Base-by-base conservation (phyloP, 2,113 vertebrate genomes). In the Haemorhous mexicanus region DNA sequence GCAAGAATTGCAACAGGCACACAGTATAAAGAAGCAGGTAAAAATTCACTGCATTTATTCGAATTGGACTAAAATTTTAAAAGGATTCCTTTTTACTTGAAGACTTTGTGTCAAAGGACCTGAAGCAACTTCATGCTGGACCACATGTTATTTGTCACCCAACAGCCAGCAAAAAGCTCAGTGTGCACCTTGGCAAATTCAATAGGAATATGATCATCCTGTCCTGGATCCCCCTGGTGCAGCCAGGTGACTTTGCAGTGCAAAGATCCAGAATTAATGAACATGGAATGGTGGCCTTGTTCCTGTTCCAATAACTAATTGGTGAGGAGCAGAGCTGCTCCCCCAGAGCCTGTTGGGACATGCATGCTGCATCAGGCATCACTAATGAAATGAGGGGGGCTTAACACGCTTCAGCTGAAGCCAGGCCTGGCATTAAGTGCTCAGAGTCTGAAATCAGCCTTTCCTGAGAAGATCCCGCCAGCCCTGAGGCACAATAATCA, bases 311-410 rank as follows among this genome's bases (percentile, higher is more conserved):
- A 2, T 55, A 74, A 77, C 35, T 70, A 69, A 63, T 1, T 69
- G 75, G 26, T 37, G 17, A 84, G 0, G 2, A 84, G 75, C 62
- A 53, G 63, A 77, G 43, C 67, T 39, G 50, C 32, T 73, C 30
- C 35, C 41, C 21, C 39, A 55, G 72, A 70, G 44, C 2, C 3
- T 0, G 0, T 55, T 62, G 6, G 0, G 70, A 79, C 70, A 30
- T 0, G 0, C 7, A n/a, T 0, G 2, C 44, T 72, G 62, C 78
- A 93, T 62, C 39, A 91, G 47, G 49, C 67, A 70, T 47, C 33
- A 59, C 43, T 74, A 74, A 90, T 62, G 75, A 92, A 66, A 88
- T 14, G 15, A 86, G 10, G 24, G 47, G 43, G 35, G 24, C 55
- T 86, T 90, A 84, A 43, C 28, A 69, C 0, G 0, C 72, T 83